phyloP scores from a whole-genome alignment of 2,113 vertebrate genomes.

The Galbula dea region DNA sequence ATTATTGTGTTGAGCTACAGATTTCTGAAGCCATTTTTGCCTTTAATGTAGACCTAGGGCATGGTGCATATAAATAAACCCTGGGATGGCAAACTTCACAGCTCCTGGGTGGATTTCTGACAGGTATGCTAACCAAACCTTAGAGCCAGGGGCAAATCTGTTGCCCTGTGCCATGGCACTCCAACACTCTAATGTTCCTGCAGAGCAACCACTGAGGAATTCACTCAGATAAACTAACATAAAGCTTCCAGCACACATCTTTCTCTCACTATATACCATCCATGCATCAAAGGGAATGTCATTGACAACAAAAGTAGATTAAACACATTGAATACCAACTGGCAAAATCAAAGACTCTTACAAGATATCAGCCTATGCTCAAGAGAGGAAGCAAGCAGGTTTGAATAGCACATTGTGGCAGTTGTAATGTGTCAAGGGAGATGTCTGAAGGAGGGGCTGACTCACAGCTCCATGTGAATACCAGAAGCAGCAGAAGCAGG shows the following conservation, averaged over 20 bases:
- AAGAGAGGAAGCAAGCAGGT: neutral
- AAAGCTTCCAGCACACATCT: neutral
- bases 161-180: neutral
- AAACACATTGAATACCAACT: neutral
- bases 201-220: neutral
- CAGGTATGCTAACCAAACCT: neutral
- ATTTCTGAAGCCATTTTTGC: neutral
- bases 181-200: neutral
- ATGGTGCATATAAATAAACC: neutral
- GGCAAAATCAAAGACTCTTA: neutral
- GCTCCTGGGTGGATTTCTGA: neutral
- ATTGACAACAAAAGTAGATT: neutral
- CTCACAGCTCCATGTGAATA: neutral
- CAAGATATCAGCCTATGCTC: neutral
- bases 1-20: neutral
- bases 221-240: neutral
- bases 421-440: neutral
- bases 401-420: neutral
- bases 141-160: neutral
- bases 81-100: neutral
- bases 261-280: neutral
- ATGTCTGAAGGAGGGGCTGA: neutral
- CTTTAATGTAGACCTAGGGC: neutral
- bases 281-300: neutral
- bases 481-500: neutral